Evolutionary conservation across 2,113 vertebrate genomes (phyloP).

Genomic region (Grammomys surdaster): DNA sequence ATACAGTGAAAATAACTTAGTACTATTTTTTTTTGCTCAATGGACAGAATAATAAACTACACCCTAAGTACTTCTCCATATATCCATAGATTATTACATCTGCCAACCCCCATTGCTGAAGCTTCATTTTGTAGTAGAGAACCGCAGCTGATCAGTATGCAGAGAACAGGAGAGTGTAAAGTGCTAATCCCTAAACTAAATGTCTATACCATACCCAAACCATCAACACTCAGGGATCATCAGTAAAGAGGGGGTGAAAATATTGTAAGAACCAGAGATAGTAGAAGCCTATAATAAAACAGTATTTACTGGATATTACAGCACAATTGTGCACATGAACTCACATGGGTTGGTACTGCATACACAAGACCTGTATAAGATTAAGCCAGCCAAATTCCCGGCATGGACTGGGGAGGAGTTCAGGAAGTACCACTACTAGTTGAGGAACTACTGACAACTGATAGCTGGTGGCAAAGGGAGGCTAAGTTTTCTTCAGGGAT

Average conservation of each 20-base stretch:
- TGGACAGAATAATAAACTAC: neutral
- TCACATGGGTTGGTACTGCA: neutral
- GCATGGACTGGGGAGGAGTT: neutral
- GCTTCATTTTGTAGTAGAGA: neutral
- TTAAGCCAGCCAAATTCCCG: neutral
- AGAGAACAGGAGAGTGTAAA: neutral
- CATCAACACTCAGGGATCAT: neutral
- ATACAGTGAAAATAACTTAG: neutral
- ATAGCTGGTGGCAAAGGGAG: neutral
- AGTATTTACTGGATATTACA: neutral
- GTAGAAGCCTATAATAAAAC: neutral
- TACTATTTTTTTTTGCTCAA: neutral
- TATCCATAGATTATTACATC: neutral
- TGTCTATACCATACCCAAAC: neutral
- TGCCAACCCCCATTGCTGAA: neutral
- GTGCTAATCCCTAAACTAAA: neutral
- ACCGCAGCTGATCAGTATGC: neutral
- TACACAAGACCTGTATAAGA: neutral
- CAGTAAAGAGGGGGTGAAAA: neutral
- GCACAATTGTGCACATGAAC: neutral
- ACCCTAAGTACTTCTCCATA: neutral
- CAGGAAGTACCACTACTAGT: neutral
- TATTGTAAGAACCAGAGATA: neutral
- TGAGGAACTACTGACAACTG: neutral
- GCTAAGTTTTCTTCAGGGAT: neutral